Percentiles rank a stretch among this genome's conserved stretches.
Conservation (phyloP, 1,140 invertebrate species). For the Polyergus mexicanus region DNA sequence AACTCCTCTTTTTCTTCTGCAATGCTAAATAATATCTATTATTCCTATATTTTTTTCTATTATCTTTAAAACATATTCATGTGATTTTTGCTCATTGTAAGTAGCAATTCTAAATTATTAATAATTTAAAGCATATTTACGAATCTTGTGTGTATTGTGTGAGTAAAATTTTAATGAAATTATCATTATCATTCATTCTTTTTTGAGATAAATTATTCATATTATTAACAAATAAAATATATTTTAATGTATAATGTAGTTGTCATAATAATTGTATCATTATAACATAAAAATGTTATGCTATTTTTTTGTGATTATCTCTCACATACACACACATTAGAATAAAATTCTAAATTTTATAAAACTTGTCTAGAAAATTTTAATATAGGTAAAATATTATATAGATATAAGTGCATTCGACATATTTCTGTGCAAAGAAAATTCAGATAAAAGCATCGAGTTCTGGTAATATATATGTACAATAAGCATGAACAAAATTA, state of each 20-base stretch:
- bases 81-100: slow-evolving; percentile 40
- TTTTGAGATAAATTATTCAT: slow-evolving; percentile 43
- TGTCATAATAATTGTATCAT: slow-evolving; percentile 24
- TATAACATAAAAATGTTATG: slow-evolving; percentile 38
- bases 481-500: neutral
- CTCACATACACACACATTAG: neutral
- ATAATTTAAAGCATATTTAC: slow-evolving; percentile 34
- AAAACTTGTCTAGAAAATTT: slow-evolving; percentile 41
- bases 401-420: slow-evolving; percentile 24
- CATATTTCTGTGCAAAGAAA: slow-evolving; percentile 22
- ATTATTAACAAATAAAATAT: slow-evolving; percentile 56
- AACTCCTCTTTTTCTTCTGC: slow-evolving; percentile 34
- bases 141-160: neutral
- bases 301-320: neutral
- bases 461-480: slow-evolving; percentile 36
- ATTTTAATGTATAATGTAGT: slow-evolving; percentile 49
- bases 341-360: slow-evolving; percentile 35
- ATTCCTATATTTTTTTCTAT: slow-evolving; percentile 25
- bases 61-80: slow-evolving; percentile 46
- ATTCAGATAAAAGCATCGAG: slow-evolving; percentile 38
- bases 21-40: slow-evolving; percentile 35
- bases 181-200: slow-evolving; percentile 22
- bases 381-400: neutral
- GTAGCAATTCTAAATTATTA: slow-evolving; percentile 41
- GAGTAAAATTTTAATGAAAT: slow-evolving; percentile 51